Base-by-base conservation (phyloP, 2,888 invertebrate genomes). In the Cerastis leucographa region DNA sequence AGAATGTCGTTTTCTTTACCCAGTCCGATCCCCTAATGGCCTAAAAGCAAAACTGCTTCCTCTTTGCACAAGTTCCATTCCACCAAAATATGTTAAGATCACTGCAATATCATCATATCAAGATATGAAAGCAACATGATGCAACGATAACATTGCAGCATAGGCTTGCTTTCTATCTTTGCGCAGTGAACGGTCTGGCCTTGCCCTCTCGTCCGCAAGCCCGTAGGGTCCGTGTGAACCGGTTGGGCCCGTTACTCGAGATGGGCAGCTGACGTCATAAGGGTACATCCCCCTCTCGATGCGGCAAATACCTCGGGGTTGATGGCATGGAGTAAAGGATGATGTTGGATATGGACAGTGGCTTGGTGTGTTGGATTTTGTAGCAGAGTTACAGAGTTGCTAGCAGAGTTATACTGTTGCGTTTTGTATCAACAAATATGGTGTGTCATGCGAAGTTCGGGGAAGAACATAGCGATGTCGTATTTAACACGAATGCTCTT, bases 241-340 rank as follows among this genome's bases (percentile, higher is more conserved):
- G 90, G 89, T 90, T 83, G n/a, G 46, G 77, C 80, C 87, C 87
- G 87, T 87, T 87, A 89, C 80, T 81, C 59, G 74, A 64, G 86
- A 83, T 83, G 82, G 66, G 76, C 78, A 80, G 79, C 74, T 83
- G 84, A 87, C 87, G 88, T 89, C 89, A 87, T 62, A 44, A 77
- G 79, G 82, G 77, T 66, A 51, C 56, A 74, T 69, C 81, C 85
- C 81, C 85, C 85, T 78, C 72, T 66, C 70, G n/a, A 62, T 76
- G 74, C 66, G 62, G 46, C 65, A 61, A 73, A 83, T 71, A 71
- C 61, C 71, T 29, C 59, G 76, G 85, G 87, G 81, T 72, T 78
- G 87, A 78, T 76, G 74, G 71, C 62, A 51, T 64, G 54, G 59
- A 59, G 70, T 56, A 46, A 73, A 74, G 69, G 69, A 67, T 74